These are phyloP conservation scores for Drosophila mimica DNA, from an alignment of 2,888 invertebrate genomes.

Conservation along the genomic window DNA sequence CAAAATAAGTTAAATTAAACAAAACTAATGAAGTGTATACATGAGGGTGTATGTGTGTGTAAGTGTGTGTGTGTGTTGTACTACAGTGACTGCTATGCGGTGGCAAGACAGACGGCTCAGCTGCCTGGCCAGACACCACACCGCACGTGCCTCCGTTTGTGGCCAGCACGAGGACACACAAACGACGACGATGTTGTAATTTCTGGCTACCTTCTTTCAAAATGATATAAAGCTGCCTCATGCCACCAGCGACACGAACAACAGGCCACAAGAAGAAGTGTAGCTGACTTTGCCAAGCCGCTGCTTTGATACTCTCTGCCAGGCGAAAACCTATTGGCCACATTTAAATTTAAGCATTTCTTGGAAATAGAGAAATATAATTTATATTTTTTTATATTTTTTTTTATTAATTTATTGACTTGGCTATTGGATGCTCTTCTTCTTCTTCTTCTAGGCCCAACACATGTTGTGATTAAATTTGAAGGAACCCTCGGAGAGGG, in stretches of 20 bases:
- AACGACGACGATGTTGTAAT: conserved; percentile 59
- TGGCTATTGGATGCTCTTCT: not conserved
- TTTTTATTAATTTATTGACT: not conserved
- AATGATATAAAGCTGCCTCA: conserved; percentile 59
- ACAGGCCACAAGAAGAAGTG: not conserved
- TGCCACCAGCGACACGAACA: conserved; percentile 18
- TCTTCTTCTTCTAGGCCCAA: too few relatives aligned
- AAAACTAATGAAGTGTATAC: conserved; percentile 74
- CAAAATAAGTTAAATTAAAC: conserved; percentile 77
- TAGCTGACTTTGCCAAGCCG: not conserved
- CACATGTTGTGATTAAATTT: not conserved
- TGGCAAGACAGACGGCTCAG: conserved; percentile 65
- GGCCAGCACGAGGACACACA: conserved; percentile 43
- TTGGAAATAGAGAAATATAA: not conserved
- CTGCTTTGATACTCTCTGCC: not conserved
- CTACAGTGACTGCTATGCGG: conserved; percentile 46
- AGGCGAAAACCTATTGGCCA: too few relatives aligned
- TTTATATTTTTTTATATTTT: not conserved
- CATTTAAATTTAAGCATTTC: not conserved
- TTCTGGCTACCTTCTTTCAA: conserved; percentile 66
- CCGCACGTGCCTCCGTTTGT: conserved; percentile 63
- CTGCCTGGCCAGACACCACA: conserved; percentile 41
- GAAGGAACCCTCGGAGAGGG: not conserved
- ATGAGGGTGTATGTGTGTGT: conserved; percentile 17
- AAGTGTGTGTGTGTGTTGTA: conserved; percentile 21